A percentile compares a stretch with the other conserved stretches of the same genome.
These are phyloP conservation scores for Cheumatopsyche charites DNA, from an alignment of 1,140 invertebrate species.

Conservation along the genomic window DNA sequence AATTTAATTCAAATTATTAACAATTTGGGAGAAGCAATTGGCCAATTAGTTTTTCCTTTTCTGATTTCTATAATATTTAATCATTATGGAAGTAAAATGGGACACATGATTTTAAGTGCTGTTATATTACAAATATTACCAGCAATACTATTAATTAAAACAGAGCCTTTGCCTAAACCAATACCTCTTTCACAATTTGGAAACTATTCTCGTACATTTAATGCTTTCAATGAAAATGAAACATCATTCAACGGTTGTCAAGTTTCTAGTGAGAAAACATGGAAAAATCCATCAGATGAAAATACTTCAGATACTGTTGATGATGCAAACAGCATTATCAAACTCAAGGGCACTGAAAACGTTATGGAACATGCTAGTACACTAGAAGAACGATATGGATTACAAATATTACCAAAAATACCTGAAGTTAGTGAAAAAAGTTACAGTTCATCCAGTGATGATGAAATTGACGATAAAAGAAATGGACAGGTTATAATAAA, in stretches of 20 bases:
- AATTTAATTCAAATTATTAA: conserved; percentile 53
- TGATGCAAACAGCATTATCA: conserved; percentile 45
- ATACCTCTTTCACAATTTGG: conserved; percentile 53
- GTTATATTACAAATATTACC: conserved; percentile 58
- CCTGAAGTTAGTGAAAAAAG: conserved; percentile 59
- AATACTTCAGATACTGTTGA: conserved; percentile 49
- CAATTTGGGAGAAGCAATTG: conserved; percentile 56
- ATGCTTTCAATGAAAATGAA: conserved; percentile 53
- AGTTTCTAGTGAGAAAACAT: conserved; percentile 59
- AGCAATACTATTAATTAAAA: conserved; percentile 54
- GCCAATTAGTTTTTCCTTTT: conserved; percentile 56
- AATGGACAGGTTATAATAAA: no score
- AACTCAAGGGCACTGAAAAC: conserved; percentile 49
- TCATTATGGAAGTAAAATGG: conserved; percentile 53
- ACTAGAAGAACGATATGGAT: conserved; percentile 56
- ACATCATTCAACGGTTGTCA: conserved; percentile 50
- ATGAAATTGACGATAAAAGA: conserved; percentile 53
- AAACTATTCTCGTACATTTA: conserved; percentile 55
- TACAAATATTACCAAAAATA: conserved; percentile 60
- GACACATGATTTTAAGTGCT: conserved; percentile 54
- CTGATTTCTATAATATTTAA: conserved; percentile 55
- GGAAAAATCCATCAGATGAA: conserved; percentile 60
- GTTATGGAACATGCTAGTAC: no score
- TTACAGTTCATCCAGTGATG: conserved; percentile 54
- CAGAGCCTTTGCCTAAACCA: conserved; percentile 51